phyloP scores from a whole-genome alignment of 2,113 vertebrate genomes.

The Chaetura pelagica region DNA sequence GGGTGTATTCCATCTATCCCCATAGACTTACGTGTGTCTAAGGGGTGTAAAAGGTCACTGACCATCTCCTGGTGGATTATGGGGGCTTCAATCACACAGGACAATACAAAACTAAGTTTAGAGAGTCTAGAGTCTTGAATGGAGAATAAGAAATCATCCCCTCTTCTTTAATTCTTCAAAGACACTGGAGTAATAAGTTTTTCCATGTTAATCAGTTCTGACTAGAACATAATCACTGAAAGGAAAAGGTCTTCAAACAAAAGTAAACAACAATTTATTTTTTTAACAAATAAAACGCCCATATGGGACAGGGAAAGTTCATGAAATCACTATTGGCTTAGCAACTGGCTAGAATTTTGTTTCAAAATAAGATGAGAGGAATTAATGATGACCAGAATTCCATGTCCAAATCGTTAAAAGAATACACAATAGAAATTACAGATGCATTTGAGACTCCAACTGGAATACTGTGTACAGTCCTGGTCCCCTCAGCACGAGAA shows the following conservation, averaged over 20 bases:
- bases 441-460: rapidly evolving
- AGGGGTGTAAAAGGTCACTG: no score
- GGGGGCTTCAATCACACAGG: no score
- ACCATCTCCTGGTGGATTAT: no score
- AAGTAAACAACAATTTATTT: neutral
- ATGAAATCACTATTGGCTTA: neutral
- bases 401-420: neutral
- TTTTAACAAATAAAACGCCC: neutral
- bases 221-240: neutral
- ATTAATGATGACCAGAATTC: neutral
- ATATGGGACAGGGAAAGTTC: neutral
- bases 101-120: neutral
- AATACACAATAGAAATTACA: neutral
- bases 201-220: neutral
- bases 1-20: no score
- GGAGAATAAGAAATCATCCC: neutral
- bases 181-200: neutral
- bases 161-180: neutral
- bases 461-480: no score
- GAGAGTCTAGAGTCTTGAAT: neutral
- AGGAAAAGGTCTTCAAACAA: neutral
- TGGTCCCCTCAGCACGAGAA: no score
- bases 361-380: neutral
- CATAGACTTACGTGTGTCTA: no score
- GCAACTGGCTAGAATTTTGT: neutral